Conservation (phyloP, 2,888 invertebrate species). For the Stratiomys singularior region DNA sequence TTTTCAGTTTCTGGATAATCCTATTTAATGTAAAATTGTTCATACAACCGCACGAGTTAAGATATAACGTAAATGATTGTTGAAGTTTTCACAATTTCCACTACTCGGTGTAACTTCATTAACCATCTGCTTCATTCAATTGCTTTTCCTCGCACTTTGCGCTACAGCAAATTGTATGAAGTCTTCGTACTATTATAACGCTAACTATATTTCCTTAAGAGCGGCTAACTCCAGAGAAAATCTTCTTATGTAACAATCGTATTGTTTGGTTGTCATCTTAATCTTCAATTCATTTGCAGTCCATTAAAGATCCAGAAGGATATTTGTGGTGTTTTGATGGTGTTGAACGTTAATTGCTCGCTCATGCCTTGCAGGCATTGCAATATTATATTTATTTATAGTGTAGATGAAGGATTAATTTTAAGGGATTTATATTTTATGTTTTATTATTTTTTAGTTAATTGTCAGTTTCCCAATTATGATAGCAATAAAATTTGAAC, state of each 20-base stretch:
- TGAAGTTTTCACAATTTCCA: neutral
- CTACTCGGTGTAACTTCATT: conserved; percentile 10
- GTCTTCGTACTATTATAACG: neutral
- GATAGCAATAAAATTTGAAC: no score
- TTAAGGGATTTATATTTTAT: no score
- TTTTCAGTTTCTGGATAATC: neutral
- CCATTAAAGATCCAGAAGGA: neutral
- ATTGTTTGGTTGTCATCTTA: neutral
- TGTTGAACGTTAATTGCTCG: neutral
- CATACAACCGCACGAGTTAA: neutral
- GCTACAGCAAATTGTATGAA: neutral
- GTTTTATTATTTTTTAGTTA: no score
- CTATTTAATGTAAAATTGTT: neutral
- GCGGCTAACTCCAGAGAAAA: neutral
- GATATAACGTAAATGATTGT: neutral
- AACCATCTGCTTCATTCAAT: conserved; percentile 10
- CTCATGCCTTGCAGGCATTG: neutral
- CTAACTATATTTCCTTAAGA: neutral
- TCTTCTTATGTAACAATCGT: neutral
- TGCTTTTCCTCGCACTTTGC: neutral
- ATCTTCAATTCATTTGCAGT: conserved; percentile 7
- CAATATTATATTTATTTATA: no score
- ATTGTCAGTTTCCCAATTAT: no score
- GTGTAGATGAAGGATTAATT: no score
- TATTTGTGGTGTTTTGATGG: conserved; percentile 1